phyloP scores from a whole-genome alignment of 64 coral and sea anemone species.

The Montipora efflorescens region DNA sequence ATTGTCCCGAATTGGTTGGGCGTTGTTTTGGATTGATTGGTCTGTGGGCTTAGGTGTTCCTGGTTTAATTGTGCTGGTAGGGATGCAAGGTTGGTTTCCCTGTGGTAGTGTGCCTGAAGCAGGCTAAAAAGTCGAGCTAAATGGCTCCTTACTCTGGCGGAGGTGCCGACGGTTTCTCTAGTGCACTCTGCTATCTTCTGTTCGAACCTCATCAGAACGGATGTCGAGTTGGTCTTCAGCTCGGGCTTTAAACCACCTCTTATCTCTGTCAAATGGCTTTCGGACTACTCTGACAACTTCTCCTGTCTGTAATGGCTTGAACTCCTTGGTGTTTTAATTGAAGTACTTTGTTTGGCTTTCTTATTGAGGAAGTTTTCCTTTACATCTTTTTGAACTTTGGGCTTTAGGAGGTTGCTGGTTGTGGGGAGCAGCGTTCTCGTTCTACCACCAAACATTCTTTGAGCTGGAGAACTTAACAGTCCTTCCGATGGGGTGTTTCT shows the following conservation, averaged over 20 bases:
- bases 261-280: background rate
- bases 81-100: background rate
- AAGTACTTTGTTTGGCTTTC: background rate
- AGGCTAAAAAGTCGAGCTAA: background rate
- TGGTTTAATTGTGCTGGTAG: too few species aligned
- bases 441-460: slow-evolving; percentile 16
- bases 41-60: background rate
- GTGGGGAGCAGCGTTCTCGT: slow-evolving; percentile 23
- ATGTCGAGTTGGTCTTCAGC: slow-evolving; percentile 58
- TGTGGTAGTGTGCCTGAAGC: background rate
- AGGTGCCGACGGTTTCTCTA: background rate
- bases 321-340: background rate
- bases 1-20: background rate
- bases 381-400: background rate
- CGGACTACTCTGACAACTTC: background rate
- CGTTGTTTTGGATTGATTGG: background rate
- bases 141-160: background rate
- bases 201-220: slow-evolving; percentile 46
- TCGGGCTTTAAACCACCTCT: slow-evolving; percentile 24
- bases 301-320: background rate
- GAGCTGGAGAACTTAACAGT: background rate
- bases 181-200: slow-evolving; percentile 22
- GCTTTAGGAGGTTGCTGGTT: background rate
- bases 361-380: background rate
- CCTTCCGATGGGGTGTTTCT: slow-evolving; percentile 18